Conservation (phyloP, 2,113 vertebrate species). For the Phoxinus phoxinus region DNA sequence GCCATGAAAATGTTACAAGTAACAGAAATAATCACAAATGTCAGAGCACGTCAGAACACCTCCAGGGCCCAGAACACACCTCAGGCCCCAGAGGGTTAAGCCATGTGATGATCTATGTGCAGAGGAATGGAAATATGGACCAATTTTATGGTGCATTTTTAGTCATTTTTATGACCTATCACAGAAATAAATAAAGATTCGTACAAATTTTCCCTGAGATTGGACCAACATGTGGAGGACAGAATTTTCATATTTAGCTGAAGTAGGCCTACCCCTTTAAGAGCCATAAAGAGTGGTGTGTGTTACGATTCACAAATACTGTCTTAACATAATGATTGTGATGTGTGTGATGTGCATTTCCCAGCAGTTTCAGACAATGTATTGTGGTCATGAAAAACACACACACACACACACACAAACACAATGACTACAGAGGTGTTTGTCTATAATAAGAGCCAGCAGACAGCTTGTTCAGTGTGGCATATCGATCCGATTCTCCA, state of each 20-base stretch:
- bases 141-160: too few relatives aligned
- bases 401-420: not conserved
- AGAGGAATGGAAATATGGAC: too few relatives aligned
- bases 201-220: not conserved
- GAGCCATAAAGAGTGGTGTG: constrained; percentile 19
- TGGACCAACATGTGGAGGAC: not conserved
- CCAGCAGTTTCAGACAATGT: not conserved
- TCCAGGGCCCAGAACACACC: too few relatives aligned
- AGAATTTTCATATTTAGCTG: not conserved
- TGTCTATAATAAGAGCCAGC: constrained; percentile 20
- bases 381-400: not conserved
- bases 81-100: too few relatives aligned
- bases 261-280: constrained; percentile 34
- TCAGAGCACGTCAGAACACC: too few relatives aligned
- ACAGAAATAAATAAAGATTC: not conserved
- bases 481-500: constrained; percentile 38
- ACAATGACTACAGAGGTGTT: not conserved
- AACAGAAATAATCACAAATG: too few relatives aligned
- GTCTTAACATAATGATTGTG: not conserved
- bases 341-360: not conserved
- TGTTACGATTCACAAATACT: not conserved
- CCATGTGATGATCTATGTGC: too few relatives aligned
- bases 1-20: too few relatives aligned
- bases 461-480: constrained; percentile 37
- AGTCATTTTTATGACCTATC: too few relatives aligned